Percentiles rank a stretch among this genome's conserved stretches.
phyloP scores from a whole-genome alignment of 1,140 invertebrate genomes.

The Hylyphantes graminicola region DNA sequence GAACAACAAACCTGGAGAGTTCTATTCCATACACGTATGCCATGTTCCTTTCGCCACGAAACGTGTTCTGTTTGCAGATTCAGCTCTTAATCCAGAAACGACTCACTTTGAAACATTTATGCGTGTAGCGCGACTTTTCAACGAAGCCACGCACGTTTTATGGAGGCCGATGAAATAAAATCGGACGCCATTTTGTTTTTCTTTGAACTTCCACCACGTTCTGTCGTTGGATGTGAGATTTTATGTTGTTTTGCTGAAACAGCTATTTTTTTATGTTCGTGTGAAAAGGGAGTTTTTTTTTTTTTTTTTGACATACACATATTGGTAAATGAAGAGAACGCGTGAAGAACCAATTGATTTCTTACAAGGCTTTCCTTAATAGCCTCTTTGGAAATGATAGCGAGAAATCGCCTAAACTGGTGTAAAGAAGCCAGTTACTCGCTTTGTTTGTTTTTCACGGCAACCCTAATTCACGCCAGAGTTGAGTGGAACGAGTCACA shows the following conservation, averaged over 20 bases:
- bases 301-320: too few relatives aligned
- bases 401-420: too few relatives aligned
- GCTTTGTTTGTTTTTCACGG: too few relatives aligned
- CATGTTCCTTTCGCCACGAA: conserved; percentile 48
- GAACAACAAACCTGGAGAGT: conserved; percentile 28
- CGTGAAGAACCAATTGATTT: too few relatives aligned
- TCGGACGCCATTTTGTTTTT: conserved; percentile 7
- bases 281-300: too few relatives aligned
- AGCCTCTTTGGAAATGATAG: too few relatives aligned
- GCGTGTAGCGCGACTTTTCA: conserved; percentile 53
- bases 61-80: conserved; percentile 53
- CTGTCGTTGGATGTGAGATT: background rate
- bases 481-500: too few relatives aligned
- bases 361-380: too few relatives aligned
- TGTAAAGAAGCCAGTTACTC: too few relatives aligned
- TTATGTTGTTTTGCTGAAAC: background rate
- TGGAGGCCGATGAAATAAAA: conserved; percentile 57
- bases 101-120: conserved; percentile 58
- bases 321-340: too few relatives aligned
- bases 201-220: background rate
- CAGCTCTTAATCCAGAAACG: conserved; percentile 53
- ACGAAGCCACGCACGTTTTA: conserved; percentile 53
- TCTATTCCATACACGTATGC: conserved; percentile 51
- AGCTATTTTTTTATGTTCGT: too few relatives aligned
- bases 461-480: too few relatives aligned